Evolutionary conservation across 2,113 vertebrate species (phyloP).

Genomic region (Petrocephalus microphthalmus): DNA sequence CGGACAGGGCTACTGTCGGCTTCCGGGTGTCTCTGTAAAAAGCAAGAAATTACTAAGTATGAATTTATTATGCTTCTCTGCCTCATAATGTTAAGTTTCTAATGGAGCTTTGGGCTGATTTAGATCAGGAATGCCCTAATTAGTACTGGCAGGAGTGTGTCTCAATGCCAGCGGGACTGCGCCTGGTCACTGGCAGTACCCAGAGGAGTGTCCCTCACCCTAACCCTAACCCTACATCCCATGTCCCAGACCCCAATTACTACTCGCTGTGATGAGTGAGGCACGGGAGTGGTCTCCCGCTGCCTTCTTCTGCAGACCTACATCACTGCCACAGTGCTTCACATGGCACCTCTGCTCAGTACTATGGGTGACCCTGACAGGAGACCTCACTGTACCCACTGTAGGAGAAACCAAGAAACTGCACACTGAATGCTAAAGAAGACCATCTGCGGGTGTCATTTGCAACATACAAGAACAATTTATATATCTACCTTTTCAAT

Average conservation of each 20-base stretch:
- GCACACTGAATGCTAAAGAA: neutral
- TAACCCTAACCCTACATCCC: no score
- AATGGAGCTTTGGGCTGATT: neutral
- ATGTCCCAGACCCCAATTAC: neutral
- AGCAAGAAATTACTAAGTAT: neutral
- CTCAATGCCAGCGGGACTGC: neutral
- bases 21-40: constrained; percentile 87
- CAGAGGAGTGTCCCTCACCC: neutral
- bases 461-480: neutral
- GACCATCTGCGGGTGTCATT: neutral
- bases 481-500: neutral
- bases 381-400: neutral
- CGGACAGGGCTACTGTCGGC: constrained; percentile 79
- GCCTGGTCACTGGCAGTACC: neutral
- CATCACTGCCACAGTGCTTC: neutral
- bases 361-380: neutral
- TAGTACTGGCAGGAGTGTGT: neutral
- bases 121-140: neutral
- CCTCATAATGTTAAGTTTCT: neutral
- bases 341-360: neutral
- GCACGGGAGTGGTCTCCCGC: no score
- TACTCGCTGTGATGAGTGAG: neutral
- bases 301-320: neutral
- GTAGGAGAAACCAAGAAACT: neutral
- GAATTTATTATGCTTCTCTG: neutral